A percentile compares a stretch with the other conserved stretches of the same genome.
Conservation (phyloP, 2,888 invertebrate genomes). For the Dorcus parallelipipedus region DNA sequence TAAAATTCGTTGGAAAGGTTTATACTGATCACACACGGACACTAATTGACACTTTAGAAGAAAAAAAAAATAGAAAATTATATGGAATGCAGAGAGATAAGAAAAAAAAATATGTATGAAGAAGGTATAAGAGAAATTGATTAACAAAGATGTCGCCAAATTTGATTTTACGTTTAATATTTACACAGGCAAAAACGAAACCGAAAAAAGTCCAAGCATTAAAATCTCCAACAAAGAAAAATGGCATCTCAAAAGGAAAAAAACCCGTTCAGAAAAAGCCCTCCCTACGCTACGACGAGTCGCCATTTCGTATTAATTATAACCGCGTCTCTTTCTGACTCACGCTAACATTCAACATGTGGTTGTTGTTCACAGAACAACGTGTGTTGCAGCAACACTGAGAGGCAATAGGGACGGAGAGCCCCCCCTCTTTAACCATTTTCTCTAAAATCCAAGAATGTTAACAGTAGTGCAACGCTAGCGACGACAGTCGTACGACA, state of each 20-base stretch:
- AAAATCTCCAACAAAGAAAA: neutral
- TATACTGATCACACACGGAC: too few relatives aligned
- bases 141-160: too few relatives aligned
- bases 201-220: neutral
- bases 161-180: neutral
- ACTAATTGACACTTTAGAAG: too few relatives aligned
- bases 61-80: too few relatives aligned
- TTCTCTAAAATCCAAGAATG: slow-evolving; percentile 13
- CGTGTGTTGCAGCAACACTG: neutral
- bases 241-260: neutral
- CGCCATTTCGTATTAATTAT: neutral
- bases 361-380: neutral
- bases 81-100: too few relatives aligned
- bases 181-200: neutral
- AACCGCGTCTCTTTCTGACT: neutral
- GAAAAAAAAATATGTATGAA: too few relatives aligned
- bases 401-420: neutral
- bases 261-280: neutral
- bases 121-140: too few relatives aligned
- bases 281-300: neutral
- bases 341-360: slow-evolving; percentile 9
- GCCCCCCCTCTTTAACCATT: slow-evolving; percentile 6
- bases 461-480: slow-evolving; percentile 12
- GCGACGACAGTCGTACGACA: slow-evolving; percentile 4
- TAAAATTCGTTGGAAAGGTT: too few relatives aligned